phyloP scores from a whole-genome alignment of 2,113 vertebrate species.

The Passer montanus region DNA sequence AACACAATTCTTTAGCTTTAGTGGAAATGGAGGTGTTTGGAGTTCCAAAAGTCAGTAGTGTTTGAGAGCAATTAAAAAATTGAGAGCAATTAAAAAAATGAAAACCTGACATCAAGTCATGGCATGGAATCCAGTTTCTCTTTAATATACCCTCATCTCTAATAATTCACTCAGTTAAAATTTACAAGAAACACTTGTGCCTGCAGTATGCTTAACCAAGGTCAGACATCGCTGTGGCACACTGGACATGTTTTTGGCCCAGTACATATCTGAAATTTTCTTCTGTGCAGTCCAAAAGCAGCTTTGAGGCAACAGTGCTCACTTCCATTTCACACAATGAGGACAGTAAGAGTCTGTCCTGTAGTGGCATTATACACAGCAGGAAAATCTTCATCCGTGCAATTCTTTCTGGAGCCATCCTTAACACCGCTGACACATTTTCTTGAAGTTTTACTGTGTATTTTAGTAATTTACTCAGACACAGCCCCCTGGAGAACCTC shows the following conservation, averaged over 20 bases:
- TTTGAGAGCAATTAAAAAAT: neutral
- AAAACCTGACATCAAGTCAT: neutral
- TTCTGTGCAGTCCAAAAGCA: neutral
- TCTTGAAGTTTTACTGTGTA: fast-evolving
- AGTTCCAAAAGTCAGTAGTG: neutral
- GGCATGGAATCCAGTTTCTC: neutral
- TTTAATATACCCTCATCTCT: neutral
- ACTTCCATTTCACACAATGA: fast-evolving
- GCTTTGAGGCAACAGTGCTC: neutral
- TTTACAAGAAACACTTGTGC: neutral
- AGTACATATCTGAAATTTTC: neutral
- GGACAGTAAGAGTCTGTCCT: neutral
- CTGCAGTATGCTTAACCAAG: neutral
- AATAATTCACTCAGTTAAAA: neutral
- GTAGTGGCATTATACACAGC: fast-evolving
- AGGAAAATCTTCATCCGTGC: neutral
- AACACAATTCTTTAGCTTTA: neutral
- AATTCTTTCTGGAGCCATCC: neutral
- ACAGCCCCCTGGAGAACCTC: fast-evolving
- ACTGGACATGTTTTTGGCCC: fast-evolving
- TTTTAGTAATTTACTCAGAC: neutral
- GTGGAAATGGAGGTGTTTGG: neutral
- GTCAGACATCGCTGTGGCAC: neutral
- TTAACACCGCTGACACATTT: fast-evolving
- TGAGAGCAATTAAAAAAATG: neutral